Evolutionary conservation across 2,888 invertebrate genomes (phyloP).

Genomic region (Eristalinus sepulchralis): DNA sequence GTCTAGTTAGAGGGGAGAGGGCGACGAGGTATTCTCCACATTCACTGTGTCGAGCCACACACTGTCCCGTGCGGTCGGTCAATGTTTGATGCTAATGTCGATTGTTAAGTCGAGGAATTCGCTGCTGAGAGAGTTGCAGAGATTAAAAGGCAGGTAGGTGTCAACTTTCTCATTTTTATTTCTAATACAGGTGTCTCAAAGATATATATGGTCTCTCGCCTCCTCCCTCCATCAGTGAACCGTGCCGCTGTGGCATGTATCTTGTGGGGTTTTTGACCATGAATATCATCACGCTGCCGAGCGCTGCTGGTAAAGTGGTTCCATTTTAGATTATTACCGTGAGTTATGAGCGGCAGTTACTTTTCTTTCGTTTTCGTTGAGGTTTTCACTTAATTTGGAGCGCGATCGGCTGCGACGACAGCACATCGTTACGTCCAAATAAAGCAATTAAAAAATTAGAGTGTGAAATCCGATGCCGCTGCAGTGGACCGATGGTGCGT

Average conservation of each 20-base stretch:
- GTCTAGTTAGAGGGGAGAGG: neutral
- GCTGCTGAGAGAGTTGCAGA: slow-evolving; percentile 47
- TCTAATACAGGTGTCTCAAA: slow-evolving; percentile 38
- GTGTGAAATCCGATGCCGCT: neutral
- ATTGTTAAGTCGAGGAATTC: slow-evolving; percentile 54
- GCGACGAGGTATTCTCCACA: slow-evolving; percentile 30
- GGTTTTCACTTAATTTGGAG: slow-evolving; percentile 34
- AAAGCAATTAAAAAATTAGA: neutral
- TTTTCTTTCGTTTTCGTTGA: slow-evolving; percentile 15
- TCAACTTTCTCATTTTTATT: slow-evolving; percentile 68
- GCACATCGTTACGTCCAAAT: neutral
- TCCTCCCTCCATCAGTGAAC: neutral
- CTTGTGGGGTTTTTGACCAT: slow-evolving; percentile 52
- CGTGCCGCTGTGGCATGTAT: slow-evolving; percentile 1
- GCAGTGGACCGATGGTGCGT: neutral
- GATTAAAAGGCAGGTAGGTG: slow-evolving; percentile 63
- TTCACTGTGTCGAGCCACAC: slow-evolving; percentile 52
- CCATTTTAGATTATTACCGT: slow-evolving; percentile 32
- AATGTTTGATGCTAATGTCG: slow-evolving; percentile 65
- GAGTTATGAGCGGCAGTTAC: slow-evolving; percentile 22
- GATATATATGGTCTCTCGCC: slow-evolving; percentile 38
- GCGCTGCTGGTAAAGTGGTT: slow-evolving; percentile 1
- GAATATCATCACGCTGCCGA: slow-evolving; percentile 43
- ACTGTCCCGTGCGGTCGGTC: slow-evolving; percentile 29
- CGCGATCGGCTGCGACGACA: neutral